A percentile compares a stretch with the other conserved stretches of the same genome.
phyloP scores from a whole-genome alignment of 37 sponge, comb jelly and placozoan genomes.

The Halisarca cf. caerulea region DNA sequence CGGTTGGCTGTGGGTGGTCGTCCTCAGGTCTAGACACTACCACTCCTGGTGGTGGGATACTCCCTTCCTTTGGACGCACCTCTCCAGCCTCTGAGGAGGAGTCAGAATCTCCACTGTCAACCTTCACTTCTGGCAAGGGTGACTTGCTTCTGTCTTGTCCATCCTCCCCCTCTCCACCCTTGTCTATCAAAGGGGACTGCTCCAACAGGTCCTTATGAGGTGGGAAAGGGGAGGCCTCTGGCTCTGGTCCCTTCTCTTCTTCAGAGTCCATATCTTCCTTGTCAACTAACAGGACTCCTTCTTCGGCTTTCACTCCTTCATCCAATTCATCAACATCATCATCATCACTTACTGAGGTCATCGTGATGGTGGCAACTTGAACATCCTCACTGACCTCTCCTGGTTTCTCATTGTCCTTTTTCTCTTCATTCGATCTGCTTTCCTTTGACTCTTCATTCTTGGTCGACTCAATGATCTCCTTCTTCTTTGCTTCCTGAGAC shows the following conservation, averaged over 20 bases:
- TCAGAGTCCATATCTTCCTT: neutral
- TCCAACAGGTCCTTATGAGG: neutral
- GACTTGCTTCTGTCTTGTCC: neutral
- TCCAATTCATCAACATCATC: neutral
- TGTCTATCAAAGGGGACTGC: neutral
- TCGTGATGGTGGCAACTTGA: too few relatives aligned
- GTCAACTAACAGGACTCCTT: neutral
- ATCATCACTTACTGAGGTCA: neutral
- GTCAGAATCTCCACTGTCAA: too few relatives aligned
- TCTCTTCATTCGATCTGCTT: neutral
- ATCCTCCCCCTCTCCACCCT: neutral
- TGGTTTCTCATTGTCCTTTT: neutral
- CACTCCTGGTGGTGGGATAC: too few relatives aligned
- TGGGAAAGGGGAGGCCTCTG: neutral
- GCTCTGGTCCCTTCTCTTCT: slow-evolving; percentile 9
- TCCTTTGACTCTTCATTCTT: neutral
- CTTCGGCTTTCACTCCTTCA: neutral
- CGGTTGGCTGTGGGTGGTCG: too few relatives aligned
- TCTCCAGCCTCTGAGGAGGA: too few relatives aligned
- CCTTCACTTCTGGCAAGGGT: too few relatives aligned
- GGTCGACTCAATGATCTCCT: too few relatives aligned
- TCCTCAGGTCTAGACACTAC: too few relatives aligned
- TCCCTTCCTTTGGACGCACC: too few relatives aligned
- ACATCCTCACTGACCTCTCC: neutral
- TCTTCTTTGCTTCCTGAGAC: too few relatives aligned